Conservation (phyloP, 2,113 vertebrate genomes). For the Plectropomus leopardus region DNA sequence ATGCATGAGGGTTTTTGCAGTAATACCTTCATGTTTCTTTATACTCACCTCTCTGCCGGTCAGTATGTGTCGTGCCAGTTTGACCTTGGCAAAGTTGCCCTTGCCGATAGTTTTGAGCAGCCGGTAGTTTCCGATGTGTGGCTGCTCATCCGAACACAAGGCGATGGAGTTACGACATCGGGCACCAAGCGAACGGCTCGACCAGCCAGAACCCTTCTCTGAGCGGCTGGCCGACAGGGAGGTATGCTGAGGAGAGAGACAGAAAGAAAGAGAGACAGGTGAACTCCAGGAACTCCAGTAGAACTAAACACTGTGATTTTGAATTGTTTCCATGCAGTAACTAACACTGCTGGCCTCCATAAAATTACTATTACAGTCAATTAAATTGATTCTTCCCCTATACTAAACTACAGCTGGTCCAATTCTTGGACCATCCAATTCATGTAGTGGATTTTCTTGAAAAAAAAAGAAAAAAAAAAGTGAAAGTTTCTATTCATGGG, state of each 20-base stretch:
- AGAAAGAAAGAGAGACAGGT: background rate
- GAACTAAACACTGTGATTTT: background rate
- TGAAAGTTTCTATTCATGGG: too few species aligned
- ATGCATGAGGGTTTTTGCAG: background rate
- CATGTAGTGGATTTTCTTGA: too few species aligned
- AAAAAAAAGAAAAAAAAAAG: too few species aligned
- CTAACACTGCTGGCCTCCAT: too few species aligned
- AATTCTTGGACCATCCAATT: too few species aligned
- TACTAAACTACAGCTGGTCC: background rate
- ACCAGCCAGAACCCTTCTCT: constrained; percentile 91
- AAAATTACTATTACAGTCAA: background rate
- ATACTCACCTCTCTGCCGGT: constrained; percentile 90
- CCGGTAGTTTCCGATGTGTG: constrained; percentile 94
- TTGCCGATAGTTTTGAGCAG: constrained; percentile 95
- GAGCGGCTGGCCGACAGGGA: constrained; percentile 90
- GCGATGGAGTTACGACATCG: constrained; percentile 94
- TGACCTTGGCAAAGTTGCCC: constrained; percentile 96
- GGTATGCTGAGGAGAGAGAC: constrained; percentile 83
- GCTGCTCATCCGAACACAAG: constrained; percentile 92
- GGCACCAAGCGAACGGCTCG: constrained; percentile 91
- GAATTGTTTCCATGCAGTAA: too few species aligned
- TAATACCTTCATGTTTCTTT: background rate
- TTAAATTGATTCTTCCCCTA: background rate
- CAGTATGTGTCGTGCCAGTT: constrained; percentile 92
- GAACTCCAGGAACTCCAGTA: background rate